These are phyloP conservation scores for Nymphalis io DNA, from an alignment of 1,140 invertebrate genomes.

Conservation along the genomic window DNA sequence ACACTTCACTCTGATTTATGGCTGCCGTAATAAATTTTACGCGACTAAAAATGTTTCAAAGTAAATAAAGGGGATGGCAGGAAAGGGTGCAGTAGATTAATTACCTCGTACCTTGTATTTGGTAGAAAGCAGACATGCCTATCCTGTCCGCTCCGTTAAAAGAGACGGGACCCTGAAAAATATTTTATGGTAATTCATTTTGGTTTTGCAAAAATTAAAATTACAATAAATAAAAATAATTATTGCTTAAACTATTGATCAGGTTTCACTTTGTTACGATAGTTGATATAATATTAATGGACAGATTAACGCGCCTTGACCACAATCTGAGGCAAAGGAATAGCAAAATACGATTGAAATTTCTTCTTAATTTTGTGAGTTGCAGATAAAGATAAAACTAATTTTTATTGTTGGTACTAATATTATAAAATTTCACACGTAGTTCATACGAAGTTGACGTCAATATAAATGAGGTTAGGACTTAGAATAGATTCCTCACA, in stretches of 20 bases:
- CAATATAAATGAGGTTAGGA: conserved; percentile 20
- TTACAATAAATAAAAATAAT: not conserved
- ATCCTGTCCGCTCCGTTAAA: conserved; percentile 92
- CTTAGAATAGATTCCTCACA: conserved; percentile 14
- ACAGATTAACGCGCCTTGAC: too few species aligned
- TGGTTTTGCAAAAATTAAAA: too few species aligned
- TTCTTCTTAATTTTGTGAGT: not conserved
- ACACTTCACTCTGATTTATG: not conserved
- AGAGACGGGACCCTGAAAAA: conserved; percentile 89
- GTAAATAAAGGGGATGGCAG: not conserved
- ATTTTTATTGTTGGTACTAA: not conserved
- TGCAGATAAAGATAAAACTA: not conserved
- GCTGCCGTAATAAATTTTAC: conserved; percentile 5
- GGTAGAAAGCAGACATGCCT: conserved; percentile 91
- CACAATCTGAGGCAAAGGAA: too few species aligned
- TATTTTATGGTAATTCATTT: conserved; percentile 9
- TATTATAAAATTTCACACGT: not conserved
- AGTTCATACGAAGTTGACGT: not conserved
- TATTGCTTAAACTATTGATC: not conserved
- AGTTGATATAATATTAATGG: too few species aligned
- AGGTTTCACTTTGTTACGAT: too few species aligned
- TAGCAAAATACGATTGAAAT: too few species aligned
- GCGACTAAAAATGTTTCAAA: conserved; percentile 7
- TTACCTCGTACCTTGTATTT: conserved; percentile 88
- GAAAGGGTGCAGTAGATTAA: conserved; percentile 20